Base-by-base conservation (phyloP, 2,113 vertebrate genomes). In the Thalassoma bifasciatum region DNA sequence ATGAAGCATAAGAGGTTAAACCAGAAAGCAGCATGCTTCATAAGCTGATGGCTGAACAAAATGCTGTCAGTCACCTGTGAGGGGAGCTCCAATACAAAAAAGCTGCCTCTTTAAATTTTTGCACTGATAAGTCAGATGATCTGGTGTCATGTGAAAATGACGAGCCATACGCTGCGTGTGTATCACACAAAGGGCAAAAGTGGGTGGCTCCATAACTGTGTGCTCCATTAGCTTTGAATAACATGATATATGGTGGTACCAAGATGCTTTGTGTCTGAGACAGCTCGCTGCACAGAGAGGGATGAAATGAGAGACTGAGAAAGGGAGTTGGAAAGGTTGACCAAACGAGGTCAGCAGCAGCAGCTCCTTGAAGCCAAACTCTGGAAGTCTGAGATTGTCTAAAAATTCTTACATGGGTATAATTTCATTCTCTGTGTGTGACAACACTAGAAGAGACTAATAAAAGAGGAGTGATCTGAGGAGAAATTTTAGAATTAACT, bases 61-160 rank as follows among this genome's bases (percentile, higher is more conserved):
- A 22, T 40, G 30, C 46, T 42, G 68, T 46, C 52, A 73, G 52
- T 72, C 53, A 75, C 71, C 62, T 65, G 58, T 36, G 71, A 75
- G 67, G 54, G 71, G 50, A 79, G 78, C 81, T 67, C 57, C 62
- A 79, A 54, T 63, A 51, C 66, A 63, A 63, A 58, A 26, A 50
- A 50, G 50, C 16, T 24, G 30, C 14, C 0, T 4, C 46, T 42
- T 44, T 1, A 0, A 36, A 23, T 38, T 26, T 22, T 24, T 9
- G 65, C 10, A 7, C 6, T 38, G 52, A 74, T 53, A 59, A 65
- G 58, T 74, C 66, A 66, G 22, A n/a, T 21, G 24, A 60, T 66
- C 56, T 23, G 21, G 19, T 59, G 14, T 49, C 52, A 34, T 73
- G 11, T n/a, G n/a, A 26, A 61, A 53, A 26, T 9, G 38, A 61